Percentiles rank a stretch among this genome's conserved stretches.
Conservation (phyloP, 2,113 vertebrate species). For the Lichenostomus cassidix region DNA sequence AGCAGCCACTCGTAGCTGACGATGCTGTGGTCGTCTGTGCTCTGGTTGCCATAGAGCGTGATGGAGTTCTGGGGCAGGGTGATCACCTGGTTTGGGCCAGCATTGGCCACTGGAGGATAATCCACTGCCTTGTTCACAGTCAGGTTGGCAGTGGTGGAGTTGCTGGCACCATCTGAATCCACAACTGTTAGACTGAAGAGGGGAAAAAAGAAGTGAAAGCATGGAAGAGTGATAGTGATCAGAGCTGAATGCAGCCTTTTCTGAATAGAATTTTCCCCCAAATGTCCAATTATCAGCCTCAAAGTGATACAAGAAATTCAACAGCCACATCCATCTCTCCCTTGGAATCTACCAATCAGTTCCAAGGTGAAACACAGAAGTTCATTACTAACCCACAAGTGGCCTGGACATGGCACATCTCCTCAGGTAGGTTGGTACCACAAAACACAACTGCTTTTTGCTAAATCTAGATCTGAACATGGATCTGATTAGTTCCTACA, state of each 20-base stretch:
- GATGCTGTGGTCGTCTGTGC: slow-evolving; percentile 92
- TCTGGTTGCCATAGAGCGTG: slow-evolving; percentile 90
- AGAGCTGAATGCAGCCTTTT: not conserved
- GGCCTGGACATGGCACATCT: not conserved
- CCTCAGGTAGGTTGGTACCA: not conserved
- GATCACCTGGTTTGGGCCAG: slow-evolving; percentile 93
- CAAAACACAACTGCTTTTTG: not conserved
- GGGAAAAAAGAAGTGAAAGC: not conserved
- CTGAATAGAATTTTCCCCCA: not conserved
- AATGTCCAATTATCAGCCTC: not conserved
- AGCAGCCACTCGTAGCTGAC: slow-evolving; percentile 96
- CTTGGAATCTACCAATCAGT: not conserved
- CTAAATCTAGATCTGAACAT: not conserved
- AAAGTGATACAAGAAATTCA: not conserved
- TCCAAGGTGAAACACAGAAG: not conserved
- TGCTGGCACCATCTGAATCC: slow-evolving; percentile 90
- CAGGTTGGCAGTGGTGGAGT: slow-evolving; percentile 88
- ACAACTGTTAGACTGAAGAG: slow-evolving; percentile 87
- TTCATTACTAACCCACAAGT: not conserved
- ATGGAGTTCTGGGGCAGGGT: slow-evolving; percentile 93
- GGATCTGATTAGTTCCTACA: not conserved
- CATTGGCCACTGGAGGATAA: slow-evolving; percentile 91
- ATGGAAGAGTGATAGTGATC: not conserved
- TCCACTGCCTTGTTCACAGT: slow-evolving; percentile 94
- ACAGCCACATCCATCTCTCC: not conserved